phyloP scores from a whole-genome alignment of 2,888 invertebrate species.

The Platycnemis pennipes region DNA sequence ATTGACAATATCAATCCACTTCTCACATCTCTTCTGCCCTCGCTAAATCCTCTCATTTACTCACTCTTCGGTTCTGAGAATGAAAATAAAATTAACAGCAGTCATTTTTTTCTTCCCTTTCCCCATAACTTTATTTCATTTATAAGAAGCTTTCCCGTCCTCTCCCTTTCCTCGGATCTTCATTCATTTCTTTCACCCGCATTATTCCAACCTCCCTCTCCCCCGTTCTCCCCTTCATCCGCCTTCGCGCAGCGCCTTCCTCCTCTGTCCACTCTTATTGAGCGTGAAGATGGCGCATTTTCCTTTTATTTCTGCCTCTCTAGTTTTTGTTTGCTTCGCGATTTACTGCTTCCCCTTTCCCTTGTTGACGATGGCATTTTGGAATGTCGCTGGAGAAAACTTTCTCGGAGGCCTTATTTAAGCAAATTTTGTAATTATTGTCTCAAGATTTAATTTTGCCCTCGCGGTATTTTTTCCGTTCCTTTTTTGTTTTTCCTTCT shows the following conservation, averaged over 20 bases:
- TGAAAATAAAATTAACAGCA: background rate
- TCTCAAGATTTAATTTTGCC: slow-evolving; percentile 12
- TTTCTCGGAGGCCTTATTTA: background rate
- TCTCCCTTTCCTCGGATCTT: background rate
- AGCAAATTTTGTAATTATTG: slow-evolving; percentile 23
- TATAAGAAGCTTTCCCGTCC: slow-evolving; percentile 12
- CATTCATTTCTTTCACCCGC: background rate
- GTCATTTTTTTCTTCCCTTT: background rate
- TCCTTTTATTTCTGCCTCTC: background rate
- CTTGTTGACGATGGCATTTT: background rate
- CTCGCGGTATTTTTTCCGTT: background rate
- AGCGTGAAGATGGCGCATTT: background rate
- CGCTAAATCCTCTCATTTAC: background rate
- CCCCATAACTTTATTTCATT: background rate
- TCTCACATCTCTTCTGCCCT: background rate
- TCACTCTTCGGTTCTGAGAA: background rate
- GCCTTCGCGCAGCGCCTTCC: background rate
- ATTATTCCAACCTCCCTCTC: background rate
- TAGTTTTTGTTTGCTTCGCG: slow-evolving; percentile 14
- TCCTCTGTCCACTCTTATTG: background rate
- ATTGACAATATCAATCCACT: background rate
- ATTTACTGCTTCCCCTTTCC: background rate
- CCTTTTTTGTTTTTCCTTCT: background rate
- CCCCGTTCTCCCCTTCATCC: background rate
- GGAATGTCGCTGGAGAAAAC: background rate